Percentiles rank a stretch among this genome's conserved stretches.
Evolutionary conservation across 53 echinoderm and acorn worm species (phyloP).

Genomic region (Luidia sarsii): DNA sequence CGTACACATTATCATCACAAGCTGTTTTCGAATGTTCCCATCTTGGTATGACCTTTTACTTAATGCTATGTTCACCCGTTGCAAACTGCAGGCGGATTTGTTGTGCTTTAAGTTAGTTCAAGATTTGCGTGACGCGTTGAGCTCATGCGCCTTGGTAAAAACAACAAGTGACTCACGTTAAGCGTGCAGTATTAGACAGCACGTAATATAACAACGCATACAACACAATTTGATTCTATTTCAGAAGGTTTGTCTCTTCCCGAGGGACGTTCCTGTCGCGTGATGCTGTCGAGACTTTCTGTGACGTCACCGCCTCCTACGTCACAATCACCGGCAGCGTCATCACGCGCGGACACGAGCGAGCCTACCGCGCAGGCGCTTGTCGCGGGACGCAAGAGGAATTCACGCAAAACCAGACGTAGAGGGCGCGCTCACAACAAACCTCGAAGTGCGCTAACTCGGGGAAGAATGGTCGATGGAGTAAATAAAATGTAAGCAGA

Average conservation of each 20-base stretch:
- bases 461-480: neutral
- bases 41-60: too few species aligned
- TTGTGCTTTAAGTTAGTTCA: too few species aligned
- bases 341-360: neutral
- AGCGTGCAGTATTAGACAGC: too few species aligned
- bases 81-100: too few species aligned
- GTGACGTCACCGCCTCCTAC: neutral
- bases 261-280: neutral
- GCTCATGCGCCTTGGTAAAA: too few species aligned
- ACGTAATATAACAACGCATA: too few species aligned
- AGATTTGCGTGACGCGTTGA: too few species aligned
- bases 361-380: neutral
- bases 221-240: neutral
- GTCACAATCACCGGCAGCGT: neutral
- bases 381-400: neutral
- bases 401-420: neutral
- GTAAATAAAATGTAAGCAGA: too few species aligned
- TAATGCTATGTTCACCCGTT: too few species aligned
- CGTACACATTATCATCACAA: too few species aligned
- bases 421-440: neutral
- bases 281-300: neutral
- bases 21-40: too few species aligned
- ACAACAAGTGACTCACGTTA: too few species aligned
- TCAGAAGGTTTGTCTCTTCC: neutral
- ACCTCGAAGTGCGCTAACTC: neutral